Conservation (phyloP, 2,888 invertebrate genomes). For the Mythimna loreyi region DNA sequence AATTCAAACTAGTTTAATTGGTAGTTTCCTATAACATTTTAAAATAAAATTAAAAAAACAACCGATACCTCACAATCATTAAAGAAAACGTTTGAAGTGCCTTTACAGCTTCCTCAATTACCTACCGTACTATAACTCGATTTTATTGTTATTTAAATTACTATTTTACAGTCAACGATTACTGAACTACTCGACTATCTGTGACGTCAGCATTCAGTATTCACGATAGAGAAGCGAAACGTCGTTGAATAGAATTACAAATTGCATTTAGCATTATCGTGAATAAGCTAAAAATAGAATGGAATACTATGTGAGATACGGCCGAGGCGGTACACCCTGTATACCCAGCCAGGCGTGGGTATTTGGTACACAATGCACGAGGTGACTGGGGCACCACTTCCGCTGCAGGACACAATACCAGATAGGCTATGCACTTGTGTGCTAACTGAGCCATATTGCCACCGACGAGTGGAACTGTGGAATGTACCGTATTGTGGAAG, state of each 20-base stretch:
- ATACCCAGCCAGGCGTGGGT: conserved; percentile 42
- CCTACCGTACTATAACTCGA: conserved; percentile 39
- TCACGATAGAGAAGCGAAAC: conserved; percentile 40
- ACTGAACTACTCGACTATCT: conserved; percentile 35
- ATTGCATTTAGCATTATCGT: conserved; percentile 64
- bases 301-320: conserved; percentile 63
- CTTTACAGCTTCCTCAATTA: conserved; percentile 60
- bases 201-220: conserved; percentile 62
- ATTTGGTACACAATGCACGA: conserved; percentile 79
- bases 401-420: conserved; percentile 69
- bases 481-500: conserved; percentile 13
- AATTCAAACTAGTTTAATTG: neutral
- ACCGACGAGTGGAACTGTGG: conserved; percentile 11
- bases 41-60: conserved; percentile 17
- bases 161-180: conserved; percentile 51
- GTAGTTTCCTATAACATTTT: neutral
- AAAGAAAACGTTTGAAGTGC: conserved; percentile 51
- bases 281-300: conserved; percentile 71
- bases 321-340: conserved; percentile 51
- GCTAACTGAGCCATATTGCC: conserved; percentile 21
- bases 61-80: conserved; percentile 6
- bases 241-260: conserved; percentile 62
- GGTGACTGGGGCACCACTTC: conserved; percentile 84
- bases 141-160: conserved; percentile 59
- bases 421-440: conserved; percentile 46